These are phyloP conservation scores for Neocloeon triangulifer DNA, from an alignment of 1,140 invertebrate genomes.

Conservation along the genomic window DNA sequence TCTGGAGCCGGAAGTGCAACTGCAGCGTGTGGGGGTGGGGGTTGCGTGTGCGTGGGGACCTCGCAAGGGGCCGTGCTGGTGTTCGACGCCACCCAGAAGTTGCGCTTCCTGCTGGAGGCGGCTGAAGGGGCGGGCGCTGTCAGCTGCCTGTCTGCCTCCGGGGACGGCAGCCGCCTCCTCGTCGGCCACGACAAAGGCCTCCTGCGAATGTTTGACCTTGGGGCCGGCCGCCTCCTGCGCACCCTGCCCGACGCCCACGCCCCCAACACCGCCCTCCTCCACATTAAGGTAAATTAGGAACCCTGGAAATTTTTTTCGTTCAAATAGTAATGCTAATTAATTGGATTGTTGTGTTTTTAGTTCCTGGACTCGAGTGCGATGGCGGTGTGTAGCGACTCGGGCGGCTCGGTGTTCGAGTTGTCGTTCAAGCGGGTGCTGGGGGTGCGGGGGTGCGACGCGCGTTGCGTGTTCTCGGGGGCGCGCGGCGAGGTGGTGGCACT, in stretches of 20 bases:
- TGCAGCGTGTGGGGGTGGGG: constrained; percentile 48
- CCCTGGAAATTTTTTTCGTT: too few species aligned
- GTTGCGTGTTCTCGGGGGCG: constrained; percentile 80
- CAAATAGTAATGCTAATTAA: too few species aligned
- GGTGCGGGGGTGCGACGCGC: constrained; percentile 64
- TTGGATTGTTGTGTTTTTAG: constrained; percentile 21
- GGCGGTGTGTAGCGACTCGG: constrained; percentile 77
- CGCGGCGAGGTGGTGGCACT: constrained; percentile 84
- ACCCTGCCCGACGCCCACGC: constrained; percentile 67
- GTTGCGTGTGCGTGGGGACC: constrained; percentile 72
- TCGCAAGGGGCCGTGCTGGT: constrained; percentile 77
- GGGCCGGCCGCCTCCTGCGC: constrained; percentile 46
- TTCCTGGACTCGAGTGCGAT: constrained; percentile 52
- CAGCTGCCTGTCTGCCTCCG: constrained; percentile 63
- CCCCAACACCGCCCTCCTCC: constrained; percentile 64
- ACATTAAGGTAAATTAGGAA: constrained; percentile 53
- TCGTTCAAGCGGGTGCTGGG: constrained; percentile 76
- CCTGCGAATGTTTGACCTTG: constrained; percentile 60
- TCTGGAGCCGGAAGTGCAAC: constrained; percentile 76
- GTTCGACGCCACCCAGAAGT: constrained; percentile 63
- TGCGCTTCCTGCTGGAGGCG: constrained; percentile 54
- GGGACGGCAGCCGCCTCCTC: constrained; percentile 62
- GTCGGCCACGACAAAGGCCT: constrained; percentile 73
- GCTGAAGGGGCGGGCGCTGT: constrained; percentile 57
- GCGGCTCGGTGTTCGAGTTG: constrained; percentile 92